phyloP scores from a whole-genome alignment of 2,888 invertebrate genomes.

The Pasiphila rectangulata region DNA sequence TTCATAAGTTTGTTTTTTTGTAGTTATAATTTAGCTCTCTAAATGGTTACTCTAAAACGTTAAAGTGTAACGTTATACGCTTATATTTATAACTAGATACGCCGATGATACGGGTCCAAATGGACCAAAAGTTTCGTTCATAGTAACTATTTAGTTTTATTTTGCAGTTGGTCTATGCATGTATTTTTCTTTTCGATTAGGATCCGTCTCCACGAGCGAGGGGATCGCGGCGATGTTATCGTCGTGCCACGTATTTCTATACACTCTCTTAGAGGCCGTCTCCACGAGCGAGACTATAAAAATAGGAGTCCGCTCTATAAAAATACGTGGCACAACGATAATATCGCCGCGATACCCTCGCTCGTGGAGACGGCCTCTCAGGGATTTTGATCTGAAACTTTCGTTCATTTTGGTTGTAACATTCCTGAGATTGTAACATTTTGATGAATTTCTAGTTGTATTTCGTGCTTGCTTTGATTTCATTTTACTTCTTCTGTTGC shows the following conservation, averaged over 20 bases:
- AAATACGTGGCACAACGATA: too few relatives aligned
- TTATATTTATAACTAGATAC: constrained; percentile 13
- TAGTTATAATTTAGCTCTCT: constrained; percentile 24
- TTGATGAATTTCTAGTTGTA: not conserved
- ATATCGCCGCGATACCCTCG: too few relatives aligned
- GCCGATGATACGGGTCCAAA: constrained; percentile 6
- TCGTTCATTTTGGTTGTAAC: not conserved
- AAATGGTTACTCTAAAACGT: constrained; percentile 18
- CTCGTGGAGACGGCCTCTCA: too few relatives aligned
- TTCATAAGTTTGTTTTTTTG: not conserved
- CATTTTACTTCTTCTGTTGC: not conserved
- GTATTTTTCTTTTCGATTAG: too few relatives aligned
- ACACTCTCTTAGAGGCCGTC: too few relatives aligned
- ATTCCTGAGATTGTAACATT: not conserved
- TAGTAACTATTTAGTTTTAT: constrained; percentile 17
- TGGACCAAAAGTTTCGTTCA: constrained; percentile 14
- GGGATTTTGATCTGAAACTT: not conserved
- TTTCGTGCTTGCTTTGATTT: not conserved
- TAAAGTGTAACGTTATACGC: too few relatives aligned
- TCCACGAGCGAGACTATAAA: too few relatives aligned
- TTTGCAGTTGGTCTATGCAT: too few relatives aligned
- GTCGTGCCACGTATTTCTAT: too few relatives aligned
- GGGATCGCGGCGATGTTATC: too few relatives aligned
- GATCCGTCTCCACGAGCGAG: too few relatives aligned
- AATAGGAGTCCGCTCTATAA: too few relatives aligned